Conservation (phyloP, 2,113 vertebrate species). For the Pollachius pollachius region DNA sequence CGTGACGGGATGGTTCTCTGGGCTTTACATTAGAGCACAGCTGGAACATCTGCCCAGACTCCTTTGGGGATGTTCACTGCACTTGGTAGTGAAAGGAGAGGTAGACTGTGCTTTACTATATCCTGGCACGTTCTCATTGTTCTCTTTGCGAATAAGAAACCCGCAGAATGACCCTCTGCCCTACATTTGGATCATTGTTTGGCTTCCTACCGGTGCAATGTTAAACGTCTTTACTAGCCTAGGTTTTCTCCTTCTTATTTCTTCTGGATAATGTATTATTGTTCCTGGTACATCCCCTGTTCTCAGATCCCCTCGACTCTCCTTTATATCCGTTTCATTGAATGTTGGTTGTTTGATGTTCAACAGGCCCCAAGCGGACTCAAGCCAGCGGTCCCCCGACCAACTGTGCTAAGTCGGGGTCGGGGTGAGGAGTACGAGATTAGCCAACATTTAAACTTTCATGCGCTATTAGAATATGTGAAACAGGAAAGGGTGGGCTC, state of each 20-base stretch:
- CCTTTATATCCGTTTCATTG: conserved; percentile 30
- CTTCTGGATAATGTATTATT: conserved; percentile 26
- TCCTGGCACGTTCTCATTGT: too few relatives aligned
- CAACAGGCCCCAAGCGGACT: neutral
- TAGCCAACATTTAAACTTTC: conserved; percentile 55
- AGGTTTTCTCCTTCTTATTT: conserved; percentile 12
- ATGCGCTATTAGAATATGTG: conserved; percentile 52
- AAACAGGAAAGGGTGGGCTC: conserved; percentile 69
- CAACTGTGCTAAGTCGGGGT: conserved; percentile 20
- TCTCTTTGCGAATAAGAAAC: too few relatives aligned
- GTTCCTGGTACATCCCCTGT: conserved; percentile 35
- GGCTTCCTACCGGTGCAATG: conserved; percentile 23
- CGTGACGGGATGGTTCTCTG: conserved; percentile 34
- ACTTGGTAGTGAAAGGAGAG: too few relatives aligned
- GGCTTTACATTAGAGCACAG: conserved; percentile 53
- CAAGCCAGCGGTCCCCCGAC: conserved; percentile 17
- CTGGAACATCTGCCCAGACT: conserved; percentile 24
- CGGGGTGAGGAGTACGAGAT: conserved; percentile 37
- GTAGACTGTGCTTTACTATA: too few relatives aligned
- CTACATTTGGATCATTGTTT: too few relatives aligned
- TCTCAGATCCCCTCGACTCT: conserved; percentile 24
- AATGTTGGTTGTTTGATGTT: conserved; percentile 19
- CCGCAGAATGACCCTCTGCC: too few relatives aligned
- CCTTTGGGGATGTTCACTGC: conserved; percentile 37
- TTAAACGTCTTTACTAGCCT: conserved; percentile 15